Conservation (phyloP, 2,113 vertebrate species). For the Serinus canaria region DNA sequence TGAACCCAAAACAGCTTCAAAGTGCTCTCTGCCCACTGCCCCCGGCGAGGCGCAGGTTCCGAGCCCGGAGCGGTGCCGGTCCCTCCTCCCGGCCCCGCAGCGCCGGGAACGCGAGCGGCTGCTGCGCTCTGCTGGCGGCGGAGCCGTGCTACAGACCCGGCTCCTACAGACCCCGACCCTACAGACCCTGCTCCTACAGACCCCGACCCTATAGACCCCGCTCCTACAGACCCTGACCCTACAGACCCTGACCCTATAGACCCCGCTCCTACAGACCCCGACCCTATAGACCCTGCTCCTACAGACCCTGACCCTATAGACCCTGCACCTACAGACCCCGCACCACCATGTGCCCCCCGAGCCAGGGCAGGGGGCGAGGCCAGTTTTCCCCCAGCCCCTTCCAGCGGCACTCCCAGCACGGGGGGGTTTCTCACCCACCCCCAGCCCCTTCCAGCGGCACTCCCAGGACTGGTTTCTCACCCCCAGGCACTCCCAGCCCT, state of each 20-base stretch:
- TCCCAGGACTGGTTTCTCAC: too few relatives aligned
- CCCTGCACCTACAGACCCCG: background rate
- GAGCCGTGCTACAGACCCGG: background rate
- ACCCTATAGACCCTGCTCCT: rapidly evolving
- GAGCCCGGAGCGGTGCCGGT: background rate
- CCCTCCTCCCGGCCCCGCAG: background rate
- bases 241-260: background rate
- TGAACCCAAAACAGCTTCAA: rapidly evolving
- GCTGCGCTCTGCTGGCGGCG: slow-evolving; percentile 70
- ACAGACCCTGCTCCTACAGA: rapidly evolving
- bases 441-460: too few relatives aligned
- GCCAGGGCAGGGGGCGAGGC: too few relatives aligned
- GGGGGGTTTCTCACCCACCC: too few relatives aligned
- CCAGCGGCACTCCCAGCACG: too few relatives aligned
- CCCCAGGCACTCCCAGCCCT: background rate
- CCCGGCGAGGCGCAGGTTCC: background rate
- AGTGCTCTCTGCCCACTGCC: rapidly evolving
- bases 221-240: rapidly evolving
- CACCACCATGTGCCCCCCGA: rapidly evolving
- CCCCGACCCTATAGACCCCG: rapidly evolving
- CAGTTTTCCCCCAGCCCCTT: rapidly evolving
- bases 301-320: background rate
- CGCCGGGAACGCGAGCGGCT: slow-evolving; percentile 1
- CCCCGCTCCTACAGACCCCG: rapidly evolving
- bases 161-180: rapidly evolving